Evolutionary conservation across 1,140 invertebrate species (phyloP).

Genomic region (Agraylea sexmaculata): DNA sequence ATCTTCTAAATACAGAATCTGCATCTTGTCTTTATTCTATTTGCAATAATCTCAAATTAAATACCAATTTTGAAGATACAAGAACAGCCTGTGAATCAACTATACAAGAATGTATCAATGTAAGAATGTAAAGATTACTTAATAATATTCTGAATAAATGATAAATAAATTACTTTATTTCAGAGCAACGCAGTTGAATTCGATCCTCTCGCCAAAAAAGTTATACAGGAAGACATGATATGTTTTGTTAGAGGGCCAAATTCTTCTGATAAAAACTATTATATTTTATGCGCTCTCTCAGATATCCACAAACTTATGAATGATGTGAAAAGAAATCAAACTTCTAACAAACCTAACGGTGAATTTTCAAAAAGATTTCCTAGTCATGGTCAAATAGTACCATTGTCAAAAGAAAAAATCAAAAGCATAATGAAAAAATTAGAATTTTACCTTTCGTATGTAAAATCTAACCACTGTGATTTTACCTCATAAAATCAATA

Average conservation of each 20-base stretch:
- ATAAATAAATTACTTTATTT: constrained; percentile 21
- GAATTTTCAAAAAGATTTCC: constrained; percentile 45
- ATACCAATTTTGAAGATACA: constrained; percentile 47
- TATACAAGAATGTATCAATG: constrained; percentile 42
- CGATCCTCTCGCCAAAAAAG: constrained; percentile 27
- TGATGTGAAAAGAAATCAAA: constrained; percentile 29
- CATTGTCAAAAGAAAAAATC: constrained; percentile 43
- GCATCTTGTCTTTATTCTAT: constrained; percentile 43
- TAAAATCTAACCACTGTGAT: too few species aligned
- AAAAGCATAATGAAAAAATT: constrained; percentile 50
- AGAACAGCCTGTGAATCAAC: constrained; percentile 50
- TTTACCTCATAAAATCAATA: too few species aligned
- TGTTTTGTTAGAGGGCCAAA: constrained; percentile 39
- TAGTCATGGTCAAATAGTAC: constrained; percentile 32
- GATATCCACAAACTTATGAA: constrained; percentile 45
- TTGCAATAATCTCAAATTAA: constrained; percentile 46
- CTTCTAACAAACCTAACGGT: constrained; percentile 20
- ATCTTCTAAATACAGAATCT: constrained; percentile 46
- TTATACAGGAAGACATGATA: constrained; percentile 31
- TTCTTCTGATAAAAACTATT: constrained; percentile 31
- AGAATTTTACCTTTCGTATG: constrained; percentile 57
- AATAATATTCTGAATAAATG: constrained; percentile 6
- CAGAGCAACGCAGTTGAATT: constrained; percentile 31
- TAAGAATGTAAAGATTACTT: constrained; percentile 24
- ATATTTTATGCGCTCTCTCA: constrained; percentile 44